Evolutionary conservation across 2,888 invertebrate genomes (phyloP), one percentile per base, ranked within the genome.

Genomic region (Copidosoma aretas): DNA sequence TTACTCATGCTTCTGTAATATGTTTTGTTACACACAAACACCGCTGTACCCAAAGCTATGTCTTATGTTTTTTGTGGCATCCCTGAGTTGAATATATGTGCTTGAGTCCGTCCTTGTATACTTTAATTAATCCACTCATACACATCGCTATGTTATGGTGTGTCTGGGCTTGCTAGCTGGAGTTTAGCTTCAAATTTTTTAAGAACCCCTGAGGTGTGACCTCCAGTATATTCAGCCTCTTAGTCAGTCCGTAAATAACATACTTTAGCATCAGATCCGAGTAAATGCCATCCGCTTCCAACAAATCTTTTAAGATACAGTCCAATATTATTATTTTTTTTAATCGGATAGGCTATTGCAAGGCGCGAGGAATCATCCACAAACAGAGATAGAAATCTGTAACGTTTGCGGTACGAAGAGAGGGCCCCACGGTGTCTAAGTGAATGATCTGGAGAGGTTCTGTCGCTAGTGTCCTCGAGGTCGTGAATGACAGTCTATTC

Each of bases 151-250:
- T 72, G 70, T 22, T 71, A 68, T 21, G 54, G 53, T 24, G 49
- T 65, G 10, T 53, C 53, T 3, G 59, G 65, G 25, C 46, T 21
- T 2, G 59, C 59, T 5, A 65, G 15, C 15, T 60, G 53, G 4
- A 46, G 8, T 43, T 66, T 39, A 1, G 60, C 65, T 60, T n/a
- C n/a, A 14, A 46, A 25, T 19, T 15, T 46, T 5, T n/a, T 24
- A 2, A 53, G 21, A 43, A 41, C 14, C 1, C 72, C 73, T 19
- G 64, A 12, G 1, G 73, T 74, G 22, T 73, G 59, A 1, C 71
- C 71, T n/a, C 75, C 74, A 25, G 73, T 75, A 64, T 51, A 75
- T 59, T 76, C 73, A n/a, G n/a, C n/a, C n/a, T n/a, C n/a, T n/a
- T n/a, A n/a, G n/a, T n/a, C n/a, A 0, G 62, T 75, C 10, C 73